Conservation (phyloP, 1,140 invertebrate species). For the Babylonia areolata region DNA sequence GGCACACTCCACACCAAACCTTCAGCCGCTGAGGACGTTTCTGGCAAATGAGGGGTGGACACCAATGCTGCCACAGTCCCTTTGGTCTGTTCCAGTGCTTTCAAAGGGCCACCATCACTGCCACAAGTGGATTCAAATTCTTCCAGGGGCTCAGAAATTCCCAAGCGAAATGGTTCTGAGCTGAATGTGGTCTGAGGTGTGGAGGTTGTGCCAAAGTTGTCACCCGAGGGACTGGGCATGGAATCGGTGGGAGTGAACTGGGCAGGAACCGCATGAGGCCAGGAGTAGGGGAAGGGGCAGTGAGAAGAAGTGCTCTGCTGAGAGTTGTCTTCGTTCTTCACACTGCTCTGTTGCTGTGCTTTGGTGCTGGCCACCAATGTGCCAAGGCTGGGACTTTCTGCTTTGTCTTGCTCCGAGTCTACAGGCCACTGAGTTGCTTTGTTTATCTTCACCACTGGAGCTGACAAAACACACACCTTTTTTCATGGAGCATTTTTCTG, state of each 20-base stretch:
- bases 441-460: conserved; percentile 7
- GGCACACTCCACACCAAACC: neutral
- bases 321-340: neutral
- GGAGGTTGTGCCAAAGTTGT: neutral
- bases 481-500: neutral
- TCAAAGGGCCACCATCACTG: no score
- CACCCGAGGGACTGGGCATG: neutral
- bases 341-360: neutral
- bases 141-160: neutral
- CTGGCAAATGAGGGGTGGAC: neutral
- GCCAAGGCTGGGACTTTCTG: neutral
- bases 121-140: neutral
- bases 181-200: neutral
- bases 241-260: conserved; percentile 3
- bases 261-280: neutral
- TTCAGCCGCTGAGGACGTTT: neutral
- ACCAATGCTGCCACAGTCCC: neutral
- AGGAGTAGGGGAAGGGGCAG: neutral
- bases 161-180: neutral
- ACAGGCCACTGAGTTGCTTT: neutral
- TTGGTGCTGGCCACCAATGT: neutral
- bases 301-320: neutral
- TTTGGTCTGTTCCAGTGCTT: no score
- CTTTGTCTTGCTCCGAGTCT: neutral
- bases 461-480: neutral